Conservation (phyloP, 2,113 vertebrate species). For the Proterorhinus semilunaris region DNA sequence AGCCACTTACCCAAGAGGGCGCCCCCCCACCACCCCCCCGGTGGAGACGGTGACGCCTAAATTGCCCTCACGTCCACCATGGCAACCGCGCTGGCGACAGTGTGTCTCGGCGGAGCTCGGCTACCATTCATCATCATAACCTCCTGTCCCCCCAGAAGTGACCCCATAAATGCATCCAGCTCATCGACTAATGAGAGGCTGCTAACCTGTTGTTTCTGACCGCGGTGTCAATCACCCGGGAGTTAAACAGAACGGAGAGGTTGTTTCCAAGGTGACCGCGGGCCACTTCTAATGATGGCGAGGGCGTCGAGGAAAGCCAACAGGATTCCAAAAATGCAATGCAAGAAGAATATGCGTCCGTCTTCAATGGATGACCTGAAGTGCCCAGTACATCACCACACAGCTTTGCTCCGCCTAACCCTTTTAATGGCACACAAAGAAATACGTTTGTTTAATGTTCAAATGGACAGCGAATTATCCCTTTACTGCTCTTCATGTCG, state of each 20-base stretch:
- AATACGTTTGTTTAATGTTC: too few species aligned
- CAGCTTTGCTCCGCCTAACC: neutral
- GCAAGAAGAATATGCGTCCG: too few species aligned
- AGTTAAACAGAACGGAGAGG: slow-evolving; percentile 26
- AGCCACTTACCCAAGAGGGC: slow-evolving; percentile 78
- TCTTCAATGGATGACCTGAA: too few species aligned
- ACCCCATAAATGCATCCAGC: slow-evolving; percentile 64
- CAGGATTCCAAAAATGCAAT: slow-evolving; percentile 19
- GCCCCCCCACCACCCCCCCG: slow-evolving; percentile 56
- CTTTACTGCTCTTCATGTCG: too few species aligned
- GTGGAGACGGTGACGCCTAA: slow-evolving; percentile 71
- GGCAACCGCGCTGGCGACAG: slow-evolving; percentile 56
- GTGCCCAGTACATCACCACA: neutral
- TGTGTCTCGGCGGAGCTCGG: slow-evolving; percentile 59
- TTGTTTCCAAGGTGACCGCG: slow-evolving; percentile 46
- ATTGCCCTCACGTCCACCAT: slow-evolving; percentile 71
- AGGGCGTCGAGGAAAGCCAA: neutral
- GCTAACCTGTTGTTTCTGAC: slow-evolving; percentile 68
- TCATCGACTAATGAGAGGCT: slow-evolving; percentile 67
- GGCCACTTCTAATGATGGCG: slow-evolving; percentile 16
- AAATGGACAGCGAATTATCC: too few species aligned
- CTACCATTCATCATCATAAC: slow-evolving; percentile 74
- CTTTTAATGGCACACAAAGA: too few species aligned
- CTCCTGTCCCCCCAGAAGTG: slow-evolving; percentile 56
- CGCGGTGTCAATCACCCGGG: slow-evolving; percentile 49